A percentile compares a stretch with the other conserved stretches of the same genome.
Conservation (phyloP, 1,140 invertebrate species). For the Carcinoscorpius rotundicauda region DNA sequence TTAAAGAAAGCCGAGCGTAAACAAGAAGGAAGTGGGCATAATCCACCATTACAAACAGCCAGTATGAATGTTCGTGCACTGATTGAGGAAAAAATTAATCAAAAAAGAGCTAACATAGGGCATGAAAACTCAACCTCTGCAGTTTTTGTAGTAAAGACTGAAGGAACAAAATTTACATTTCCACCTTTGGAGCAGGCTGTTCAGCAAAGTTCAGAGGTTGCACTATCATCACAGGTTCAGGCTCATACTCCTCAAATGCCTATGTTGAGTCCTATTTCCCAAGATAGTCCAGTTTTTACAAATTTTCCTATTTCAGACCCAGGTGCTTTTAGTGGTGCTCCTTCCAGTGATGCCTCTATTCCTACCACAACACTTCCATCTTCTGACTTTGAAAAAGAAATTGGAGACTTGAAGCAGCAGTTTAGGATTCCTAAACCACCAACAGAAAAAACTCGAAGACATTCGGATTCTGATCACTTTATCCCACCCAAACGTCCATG, state of each 20-base stretch:
- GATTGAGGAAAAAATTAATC: conserved; percentile 84
- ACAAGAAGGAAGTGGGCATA: neutral
- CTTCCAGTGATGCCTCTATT: neutral
- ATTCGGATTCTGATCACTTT: conserved; percentile 51
- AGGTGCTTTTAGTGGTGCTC: neutral
- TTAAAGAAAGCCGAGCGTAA: conserved; percentile 43
- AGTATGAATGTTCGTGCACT: conserved; percentile 72
- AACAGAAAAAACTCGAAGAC: conserved; percentile 42
- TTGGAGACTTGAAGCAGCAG: conserved; percentile 14
- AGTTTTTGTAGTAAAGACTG: neutral
- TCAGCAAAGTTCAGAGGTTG: neutral
- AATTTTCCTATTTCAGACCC: conserved; percentile 10
- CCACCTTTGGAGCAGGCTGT: neutral
- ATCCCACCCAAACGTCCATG: conserved; percentile 40
- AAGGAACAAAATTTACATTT: neutral
- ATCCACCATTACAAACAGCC: conserved; percentile 60
- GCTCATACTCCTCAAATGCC: neutral
- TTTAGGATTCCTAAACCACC: conserved; percentile 22
- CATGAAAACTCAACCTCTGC: neutral
- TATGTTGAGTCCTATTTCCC: conserved; percentile 13
- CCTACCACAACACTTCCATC: conserved; percentile 1
- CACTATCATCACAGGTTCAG: no score
- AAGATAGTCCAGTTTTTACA: conserved; percentile 13
- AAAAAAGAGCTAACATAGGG: conserved; percentile 28
- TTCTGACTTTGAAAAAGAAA: conserved; percentile 15